Base-by-base conservation (phyloP, 1,140 invertebrate genomes). In the Penaeus chinensis region DNA sequence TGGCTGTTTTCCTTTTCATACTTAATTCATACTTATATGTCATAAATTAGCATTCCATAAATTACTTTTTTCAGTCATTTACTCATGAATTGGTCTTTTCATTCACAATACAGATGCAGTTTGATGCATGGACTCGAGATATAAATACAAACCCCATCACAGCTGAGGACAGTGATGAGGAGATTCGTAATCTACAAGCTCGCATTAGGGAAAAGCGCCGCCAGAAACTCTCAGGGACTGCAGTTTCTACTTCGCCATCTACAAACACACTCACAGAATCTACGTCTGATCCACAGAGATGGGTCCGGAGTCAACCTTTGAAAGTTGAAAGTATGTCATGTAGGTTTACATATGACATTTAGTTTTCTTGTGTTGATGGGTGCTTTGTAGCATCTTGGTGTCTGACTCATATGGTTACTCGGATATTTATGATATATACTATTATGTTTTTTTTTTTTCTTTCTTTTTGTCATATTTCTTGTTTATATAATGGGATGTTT, bases 131-230 rank as follows among this genome's bases (percentile, higher is more conserved):
- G 88, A 66, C 82, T 22, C 81, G 82, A 79, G 82, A 82, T 24
- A 27, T 54, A 69, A 61, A 69, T 54, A 79, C 81, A 24, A 81
- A 78, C 74, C 89, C 83, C 66, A 92, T 93, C 13, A 91, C 91
- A 27, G 91, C 92, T 2, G 94, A 94, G 61, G 95, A 95, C 83
- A 95, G 94, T 83, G 95, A 96, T 90, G 95, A 95, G 90, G 95
- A 95, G 91, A 95, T 95, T 82, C 94, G 94, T 81, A 91, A 93
- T 90, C 91, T 95, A 37, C 95, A 95, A 91, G 95, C 95, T 90
- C 91, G 94, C 87, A 95, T 96, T 85, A 91, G 95, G 62, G 92
- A 95, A 13, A 92, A 94, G 63, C 91, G 94, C 82, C 91, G 92
- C 27, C 93, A 94, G 81, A 93, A 93, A 76, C 92, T 94, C 79